Conservation (phyloP, 2,888 invertebrate genomes). For the Sarcophaga carnaria region DNA sequence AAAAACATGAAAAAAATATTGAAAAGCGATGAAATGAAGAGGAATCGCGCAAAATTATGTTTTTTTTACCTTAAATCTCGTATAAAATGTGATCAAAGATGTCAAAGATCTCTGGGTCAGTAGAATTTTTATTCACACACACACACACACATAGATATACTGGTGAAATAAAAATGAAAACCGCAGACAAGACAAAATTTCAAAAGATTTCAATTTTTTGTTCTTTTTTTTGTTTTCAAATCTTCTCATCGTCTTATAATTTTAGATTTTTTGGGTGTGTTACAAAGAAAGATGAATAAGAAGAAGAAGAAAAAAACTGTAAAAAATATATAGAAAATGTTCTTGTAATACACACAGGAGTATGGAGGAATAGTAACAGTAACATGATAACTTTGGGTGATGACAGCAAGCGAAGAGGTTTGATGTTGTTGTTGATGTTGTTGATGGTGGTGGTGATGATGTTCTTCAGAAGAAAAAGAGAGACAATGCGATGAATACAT, state of each 20-base stretch:
- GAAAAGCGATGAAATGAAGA: slow-evolving; percentile 11
- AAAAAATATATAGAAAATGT: slow-evolving; percentile 3
- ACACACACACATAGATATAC: neutral
- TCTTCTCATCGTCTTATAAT: slow-evolving; percentile 21
- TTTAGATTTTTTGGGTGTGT: slow-evolving; percentile 58
- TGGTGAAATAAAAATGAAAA: slow-evolving; percentile 77
- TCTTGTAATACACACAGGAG: slow-evolving; percentile 36
- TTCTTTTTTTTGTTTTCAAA: slow-evolving; percentile 16
- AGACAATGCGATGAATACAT: slow-evolving; percentile 34
- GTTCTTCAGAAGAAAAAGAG: slow-evolving; percentile 41
- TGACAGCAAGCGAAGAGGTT: slow-evolving; percentile 43
- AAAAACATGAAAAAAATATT: slow-evolving; percentile 7
- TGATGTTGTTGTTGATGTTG: slow-evolving; percentile 11
- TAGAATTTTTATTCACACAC: slow-evolving; percentile 78
- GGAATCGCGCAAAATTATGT: neutral
- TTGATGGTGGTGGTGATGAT: slow-evolving; percentile 38
- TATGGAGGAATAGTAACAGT: slow-evolving; percentile 7
- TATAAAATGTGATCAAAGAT: slow-evolving; percentile 72
- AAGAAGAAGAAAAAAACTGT: neutral
- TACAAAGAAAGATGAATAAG: slow-evolving; percentile 13
- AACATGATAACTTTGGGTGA: slow-evolving; percentile 57
- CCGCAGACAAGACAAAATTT: slow-evolving; percentile 74
- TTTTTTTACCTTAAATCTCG: slow-evolving; percentile 40
- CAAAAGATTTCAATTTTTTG: slow-evolving; percentile 44
- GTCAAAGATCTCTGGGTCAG: slow-evolving; percentile 80